Evolutionary conservation across 1,140 invertebrate species (phyloP).

Genomic region (Colletes gigas): DNA sequence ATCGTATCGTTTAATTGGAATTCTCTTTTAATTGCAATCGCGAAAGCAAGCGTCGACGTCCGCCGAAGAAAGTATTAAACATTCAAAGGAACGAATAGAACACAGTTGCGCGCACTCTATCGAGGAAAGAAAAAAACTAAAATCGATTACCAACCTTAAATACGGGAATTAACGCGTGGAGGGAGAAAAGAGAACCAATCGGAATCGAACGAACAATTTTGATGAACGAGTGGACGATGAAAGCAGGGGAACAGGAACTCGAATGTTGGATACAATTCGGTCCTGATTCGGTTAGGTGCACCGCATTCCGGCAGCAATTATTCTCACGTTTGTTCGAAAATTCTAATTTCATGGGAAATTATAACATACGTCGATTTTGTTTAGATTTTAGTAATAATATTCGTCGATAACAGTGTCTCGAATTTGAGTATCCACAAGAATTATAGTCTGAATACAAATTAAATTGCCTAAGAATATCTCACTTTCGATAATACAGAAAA

Average conservation of each 20-base stretch:
- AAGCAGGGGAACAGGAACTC: background rate
- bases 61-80: background rate
- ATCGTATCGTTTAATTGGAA: background rate
- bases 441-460: too few species aligned
- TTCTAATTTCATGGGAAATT: too few species aligned
- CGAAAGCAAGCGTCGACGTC: background rate
- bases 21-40: background rate
- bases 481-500: too few species aligned
- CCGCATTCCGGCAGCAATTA: too few species aligned
- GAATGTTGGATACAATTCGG: background rate
- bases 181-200: background rate
- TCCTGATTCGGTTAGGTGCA: background rate
- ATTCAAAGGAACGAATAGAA: background rate
- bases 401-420: too few species aligned
- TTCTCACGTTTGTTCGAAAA: too few species aligned
- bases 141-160: conserved; percentile 9
- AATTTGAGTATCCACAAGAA: too few species aligned
- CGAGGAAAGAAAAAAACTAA: background rate
- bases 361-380: too few species aligned
- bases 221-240: conserved; percentile 4
- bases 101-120: background rate
- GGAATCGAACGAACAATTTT: conserved; percentile 23
- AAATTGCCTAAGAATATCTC: too few species aligned
- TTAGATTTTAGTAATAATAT: too few species aligned
- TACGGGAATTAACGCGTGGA: background rate